Base-by-base conservation (phyloP, 2,888 invertebrate genomes). In the Tortrix viridana region DNA sequence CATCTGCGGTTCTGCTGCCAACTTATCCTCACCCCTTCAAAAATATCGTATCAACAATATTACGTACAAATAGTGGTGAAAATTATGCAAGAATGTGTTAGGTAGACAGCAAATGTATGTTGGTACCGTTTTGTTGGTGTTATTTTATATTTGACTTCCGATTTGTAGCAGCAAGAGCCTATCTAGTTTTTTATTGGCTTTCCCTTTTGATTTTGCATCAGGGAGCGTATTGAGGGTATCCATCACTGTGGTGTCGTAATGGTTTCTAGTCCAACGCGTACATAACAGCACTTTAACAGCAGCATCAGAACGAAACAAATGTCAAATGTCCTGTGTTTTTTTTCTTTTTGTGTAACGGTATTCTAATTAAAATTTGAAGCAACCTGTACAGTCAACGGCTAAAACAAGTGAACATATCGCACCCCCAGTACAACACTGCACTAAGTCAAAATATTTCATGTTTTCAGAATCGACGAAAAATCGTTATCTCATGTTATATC, bases 1-100 rank as follows among this genome's bases (percentile, higher is more conserved):
- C 67, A 67, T 53, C 65, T 67, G 67, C 46, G 65, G 58, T 61
- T 22, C 41, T 9, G 14, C 32, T 44, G 19, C 61, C 61, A 57
- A 49, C 19, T 16, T 57, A 46, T 16, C 19, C 41, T 41, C 57
- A 22, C 52, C 14, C 9, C 20, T 16, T n/a, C 19, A 26, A 7
- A 50, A 62, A 50, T 7, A 22, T 47, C 43, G 43, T 9, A 43
- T 9, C 9, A 12, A 20, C 12, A 23, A 6, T 60, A 48, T 41
- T 3, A 4, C 18, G 48, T 18, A 37, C 7, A 22, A 16, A 46
- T 26, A 60, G 23, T 20, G 19, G 46, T 4, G 37, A n/a, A 19
- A 3, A 37, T 43, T 3, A 20, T 3, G 41, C 20, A 5, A 44
- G 19, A 32, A 22, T 22, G 3, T 1, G 26, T 18, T 32, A 23